phyloP scores from a whole-genome alignment of 64 coral and sea anemone species.

The Montipora efflorescens region DNA sequence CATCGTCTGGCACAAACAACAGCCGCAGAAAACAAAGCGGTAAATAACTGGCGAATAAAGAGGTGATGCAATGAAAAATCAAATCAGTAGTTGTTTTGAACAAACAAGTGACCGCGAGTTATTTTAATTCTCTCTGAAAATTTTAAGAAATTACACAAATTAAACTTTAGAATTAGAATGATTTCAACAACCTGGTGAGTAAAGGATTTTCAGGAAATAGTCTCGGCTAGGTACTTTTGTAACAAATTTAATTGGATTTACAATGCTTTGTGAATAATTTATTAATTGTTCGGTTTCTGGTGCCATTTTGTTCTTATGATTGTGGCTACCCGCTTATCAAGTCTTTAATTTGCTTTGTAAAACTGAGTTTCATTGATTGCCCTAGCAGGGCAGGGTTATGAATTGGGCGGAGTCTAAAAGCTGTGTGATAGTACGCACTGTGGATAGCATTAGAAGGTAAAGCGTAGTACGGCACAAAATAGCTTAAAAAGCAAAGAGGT shows the following conservation, averaged over 20 bases:
- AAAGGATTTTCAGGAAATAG: neutral
- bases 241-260: neutral
- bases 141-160: neutral
- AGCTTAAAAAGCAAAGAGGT: neutral
- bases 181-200: neutral
- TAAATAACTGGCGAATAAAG: neutral
- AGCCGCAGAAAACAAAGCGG: neutral
- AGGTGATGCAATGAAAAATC: neutral
- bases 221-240: neutral
- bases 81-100: neutral
- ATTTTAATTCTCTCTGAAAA: neutral
- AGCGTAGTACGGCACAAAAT: neutral
- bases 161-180: neutral
- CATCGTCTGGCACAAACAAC: neutral
- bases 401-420: neutral
- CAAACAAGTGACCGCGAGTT: neutral
- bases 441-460: neutral
- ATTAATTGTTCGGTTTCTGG: slow-evolving; percentile 20
- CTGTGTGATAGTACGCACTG: neutral
- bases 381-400: neutral
- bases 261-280: neutral
- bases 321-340: slow-evolving; percentile 8
- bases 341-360: slow-evolving; percentile 54
- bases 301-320: slow-evolving; percentile 13
- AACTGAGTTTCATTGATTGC: slow-evolving; percentile 12